phyloP scores from a whole-genome alignment of 2,113 vertebrate genomes.

The Odocoileus virginianus region DNA sequence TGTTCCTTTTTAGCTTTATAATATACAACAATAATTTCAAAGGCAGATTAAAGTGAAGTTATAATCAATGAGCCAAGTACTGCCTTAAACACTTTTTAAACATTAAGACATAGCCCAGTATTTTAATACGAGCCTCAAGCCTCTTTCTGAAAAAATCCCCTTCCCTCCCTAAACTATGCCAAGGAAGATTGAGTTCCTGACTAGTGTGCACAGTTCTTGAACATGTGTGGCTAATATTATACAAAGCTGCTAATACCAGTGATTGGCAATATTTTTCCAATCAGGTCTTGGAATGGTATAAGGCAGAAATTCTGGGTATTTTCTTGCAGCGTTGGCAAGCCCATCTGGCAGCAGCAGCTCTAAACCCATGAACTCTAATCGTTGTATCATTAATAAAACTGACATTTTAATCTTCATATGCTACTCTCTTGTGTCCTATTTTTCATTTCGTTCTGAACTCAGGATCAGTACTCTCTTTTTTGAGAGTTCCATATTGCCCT shows the following conservation, averaged over 20 bases:
- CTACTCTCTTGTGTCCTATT: background rate
- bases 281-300: background rate
- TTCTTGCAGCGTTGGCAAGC: background rate
- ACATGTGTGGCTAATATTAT: background rate
- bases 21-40: background rate
- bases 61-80: background rate
- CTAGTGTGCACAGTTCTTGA: background rate
- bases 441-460: background rate
- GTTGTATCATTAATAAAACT: background rate
- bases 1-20: background rate
- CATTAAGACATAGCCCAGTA: background rate
- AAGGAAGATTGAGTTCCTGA: background rate
- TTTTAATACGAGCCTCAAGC: background rate
- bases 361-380: background rate
- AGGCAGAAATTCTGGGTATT: background rate
- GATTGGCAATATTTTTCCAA: background rate
- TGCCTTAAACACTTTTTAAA: background rate
- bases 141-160: background rate
- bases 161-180: background rate
- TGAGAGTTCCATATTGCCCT: background rate
- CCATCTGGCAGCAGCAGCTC: background rate
- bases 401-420: background rate
- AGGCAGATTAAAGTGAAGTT: conserved; percentile 1
- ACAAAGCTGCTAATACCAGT: background rate
- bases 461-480: background rate